Evolutionary conservation across 2,113 vertebrate species (phyloP).

Genomic region (Eolophus roseicapilla): DNA sequence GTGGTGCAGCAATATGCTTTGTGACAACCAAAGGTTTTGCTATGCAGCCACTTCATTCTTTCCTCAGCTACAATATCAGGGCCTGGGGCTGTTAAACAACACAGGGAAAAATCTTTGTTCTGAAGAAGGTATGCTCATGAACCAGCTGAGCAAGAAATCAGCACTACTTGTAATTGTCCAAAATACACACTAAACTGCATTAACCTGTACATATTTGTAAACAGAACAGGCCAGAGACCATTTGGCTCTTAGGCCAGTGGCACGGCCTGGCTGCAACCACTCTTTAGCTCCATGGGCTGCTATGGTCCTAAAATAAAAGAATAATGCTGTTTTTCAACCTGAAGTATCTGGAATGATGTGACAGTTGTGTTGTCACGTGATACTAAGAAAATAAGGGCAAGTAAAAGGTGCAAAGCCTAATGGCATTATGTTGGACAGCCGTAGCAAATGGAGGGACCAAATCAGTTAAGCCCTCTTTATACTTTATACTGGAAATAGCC

Average conservation of each 20-base stretch:
- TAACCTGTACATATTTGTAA: neutral
- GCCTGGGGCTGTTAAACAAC: neutral
- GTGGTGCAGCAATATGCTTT: neutral
- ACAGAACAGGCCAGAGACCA: neutral
- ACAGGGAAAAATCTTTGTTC: neutral
- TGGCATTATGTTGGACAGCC: neutral
- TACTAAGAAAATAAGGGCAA: neutral
- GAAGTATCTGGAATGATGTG: neutral
- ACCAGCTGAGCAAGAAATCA: neutral
- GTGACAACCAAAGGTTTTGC: neutral
- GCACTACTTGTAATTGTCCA: neutral
- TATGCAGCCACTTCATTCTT: neutral
- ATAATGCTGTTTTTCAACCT: neutral
- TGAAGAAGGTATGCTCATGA: neutral
- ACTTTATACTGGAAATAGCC: neutral
- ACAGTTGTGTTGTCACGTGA: accelerated
- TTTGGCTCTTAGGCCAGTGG: neutral
- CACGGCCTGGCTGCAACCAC: neutral
- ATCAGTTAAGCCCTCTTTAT: neutral
- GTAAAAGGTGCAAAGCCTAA: neutral
- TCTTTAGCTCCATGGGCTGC: neutral
- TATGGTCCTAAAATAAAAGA: neutral
- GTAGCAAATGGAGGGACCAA: neutral
- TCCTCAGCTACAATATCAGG: neutral
- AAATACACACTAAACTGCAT: neutral